A percentile compares a stretch with the other conserved stretches of the same genome.
phyloP scores from a whole-genome alignment of 1,140 invertebrate genomes.

The Danaus melanippus region DNA sequence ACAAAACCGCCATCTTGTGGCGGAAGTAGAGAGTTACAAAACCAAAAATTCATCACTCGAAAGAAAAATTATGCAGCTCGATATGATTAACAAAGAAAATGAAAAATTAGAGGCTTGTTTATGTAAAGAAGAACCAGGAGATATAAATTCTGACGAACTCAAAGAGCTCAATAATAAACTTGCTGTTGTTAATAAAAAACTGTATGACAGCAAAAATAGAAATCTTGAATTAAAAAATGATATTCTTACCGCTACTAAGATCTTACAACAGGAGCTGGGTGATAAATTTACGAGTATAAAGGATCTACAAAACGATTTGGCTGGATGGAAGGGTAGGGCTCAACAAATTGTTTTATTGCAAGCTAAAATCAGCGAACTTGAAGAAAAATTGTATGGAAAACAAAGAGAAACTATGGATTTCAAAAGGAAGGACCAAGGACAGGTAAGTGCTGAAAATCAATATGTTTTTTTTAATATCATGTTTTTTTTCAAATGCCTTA shows the following conservation, averaged over 20 bases:
- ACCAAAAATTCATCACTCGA: constrained; percentile 65
- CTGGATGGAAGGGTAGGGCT: constrained; percentile 79
- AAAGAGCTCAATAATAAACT: constrained; percentile 77
- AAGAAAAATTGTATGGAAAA: constrained; percentile 72
- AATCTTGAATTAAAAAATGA: constrained; percentile 77
- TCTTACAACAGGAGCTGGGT: constrained; percentile 79
- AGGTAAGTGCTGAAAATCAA: constrained; percentile 26
- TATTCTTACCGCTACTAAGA: constrained; percentile 75
- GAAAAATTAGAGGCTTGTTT: constrained; percentile 47
- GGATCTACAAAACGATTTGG: constrained; percentile 61
- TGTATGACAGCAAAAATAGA: constrained; percentile 78
- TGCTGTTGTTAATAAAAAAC: constrained; percentile 73
- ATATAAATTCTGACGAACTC: constrained; percentile 56
- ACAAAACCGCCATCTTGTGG: constrained; percentile 71
- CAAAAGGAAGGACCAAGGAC: constrained; percentile 48
- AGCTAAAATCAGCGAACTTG: constrained; percentile 76
- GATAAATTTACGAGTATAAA: constrained; percentile 73
- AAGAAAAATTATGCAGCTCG: constrained; percentile 59
- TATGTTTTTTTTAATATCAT: background rate
- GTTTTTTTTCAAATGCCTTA: background rate
- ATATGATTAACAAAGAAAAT: constrained; percentile 45
- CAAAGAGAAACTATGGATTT: constrained; percentile 43
- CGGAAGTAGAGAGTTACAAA: constrained; percentile 71
- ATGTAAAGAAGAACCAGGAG: constrained; percentile 47
- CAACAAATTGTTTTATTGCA: constrained; percentile 79